These are phyloP conservation scores for Ophioninae sp. DNA, from an alignment of 2,888 invertebrate genomes.

Conservation along the genomic window DNA sequence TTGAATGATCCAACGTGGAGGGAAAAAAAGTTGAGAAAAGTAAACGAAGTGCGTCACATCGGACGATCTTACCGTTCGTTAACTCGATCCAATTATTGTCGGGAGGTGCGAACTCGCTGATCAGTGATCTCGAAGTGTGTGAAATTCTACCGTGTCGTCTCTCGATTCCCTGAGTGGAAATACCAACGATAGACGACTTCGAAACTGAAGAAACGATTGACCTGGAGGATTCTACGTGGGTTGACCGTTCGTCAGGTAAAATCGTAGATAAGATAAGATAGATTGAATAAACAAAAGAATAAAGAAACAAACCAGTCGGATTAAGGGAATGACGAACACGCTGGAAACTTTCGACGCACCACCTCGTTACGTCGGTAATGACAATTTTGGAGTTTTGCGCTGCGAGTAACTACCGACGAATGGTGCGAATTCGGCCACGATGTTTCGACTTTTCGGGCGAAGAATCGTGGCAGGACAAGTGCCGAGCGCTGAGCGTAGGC, in stretches of 20 bases:
- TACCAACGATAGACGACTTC: constrained; percentile 17
- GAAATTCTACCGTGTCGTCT: constrained; percentile 15
- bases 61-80: not conserved
- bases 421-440: too few relatives aligned
- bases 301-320: not conserved
- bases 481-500: too few relatives aligned
- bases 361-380: too few relatives aligned
- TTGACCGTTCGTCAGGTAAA: constrained; percentile 45
- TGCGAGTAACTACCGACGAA: too few relatives aligned
- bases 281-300: too few relatives aligned
- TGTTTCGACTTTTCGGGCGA: too few relatives aligned
- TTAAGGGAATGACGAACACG: too few relatives aligned
- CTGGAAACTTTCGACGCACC: too few relatives aligned
- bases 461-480: too few relatives aligned
- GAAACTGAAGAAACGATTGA: constrained; percentile 17
- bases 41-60: constrained; percentile 6
- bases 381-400: too few relatives aligned
- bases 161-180: constrained; percentile 7
- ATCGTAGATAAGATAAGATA: not conserved
- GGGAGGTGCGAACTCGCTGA: constrained; percentile 19
- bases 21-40: constrained; percentile 10
- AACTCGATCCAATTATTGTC: constrained; percentile 3
- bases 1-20: constrained; percentile 30
- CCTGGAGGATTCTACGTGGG: constrained; percentile 19
- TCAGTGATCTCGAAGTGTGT: constrained; percentile 25